These are phyloP conservation scores for Cinclus cinclus DNA, from an alignment of 2,113 vertebrate genomes.

Conservation along the genomic window DNA sequence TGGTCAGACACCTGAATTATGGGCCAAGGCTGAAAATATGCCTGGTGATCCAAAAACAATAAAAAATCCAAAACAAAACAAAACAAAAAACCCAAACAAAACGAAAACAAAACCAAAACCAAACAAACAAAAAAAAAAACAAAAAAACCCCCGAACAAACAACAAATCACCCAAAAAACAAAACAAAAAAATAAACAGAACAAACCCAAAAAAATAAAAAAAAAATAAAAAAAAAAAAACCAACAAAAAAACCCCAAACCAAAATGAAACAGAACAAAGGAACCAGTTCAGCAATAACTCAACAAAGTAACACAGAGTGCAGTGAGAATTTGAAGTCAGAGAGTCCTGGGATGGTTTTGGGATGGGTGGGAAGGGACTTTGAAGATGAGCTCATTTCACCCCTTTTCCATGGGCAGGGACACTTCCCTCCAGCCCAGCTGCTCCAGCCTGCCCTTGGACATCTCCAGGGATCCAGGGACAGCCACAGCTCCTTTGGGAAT, in stretches of 20 bases:
- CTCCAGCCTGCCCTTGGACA: neutral
- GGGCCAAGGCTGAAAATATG: neutral
- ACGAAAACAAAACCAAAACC: too few species aligned
- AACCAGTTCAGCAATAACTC: neutral
- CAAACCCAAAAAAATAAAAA: too few species aligned
- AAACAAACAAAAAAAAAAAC: too few species aligned
- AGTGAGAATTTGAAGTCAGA: neutral
- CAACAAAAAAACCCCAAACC: too few species aligned
- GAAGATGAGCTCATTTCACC: neutral
- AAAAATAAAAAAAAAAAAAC: too few species aligned
- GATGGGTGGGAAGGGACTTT: neutral
- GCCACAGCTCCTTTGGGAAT: neutral
- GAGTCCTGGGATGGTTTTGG: neutral
- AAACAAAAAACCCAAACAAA: too few species aligned
- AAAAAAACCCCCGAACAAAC: neutral
- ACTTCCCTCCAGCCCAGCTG: neutral
- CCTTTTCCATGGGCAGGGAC: neutral
- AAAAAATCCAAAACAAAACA: too few species aligned
- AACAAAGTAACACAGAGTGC: neutral
- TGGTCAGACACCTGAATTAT: neutral
- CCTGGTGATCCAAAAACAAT: neutral
- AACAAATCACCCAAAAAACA: too few species aligned
- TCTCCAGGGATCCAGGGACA: neutral
- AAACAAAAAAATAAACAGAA: too few species aligned
- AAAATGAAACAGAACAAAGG: too few species aligned